Conservation (phyloP, 2,888 invertebrate genomes). For the Oscheius onirici region DNA sequence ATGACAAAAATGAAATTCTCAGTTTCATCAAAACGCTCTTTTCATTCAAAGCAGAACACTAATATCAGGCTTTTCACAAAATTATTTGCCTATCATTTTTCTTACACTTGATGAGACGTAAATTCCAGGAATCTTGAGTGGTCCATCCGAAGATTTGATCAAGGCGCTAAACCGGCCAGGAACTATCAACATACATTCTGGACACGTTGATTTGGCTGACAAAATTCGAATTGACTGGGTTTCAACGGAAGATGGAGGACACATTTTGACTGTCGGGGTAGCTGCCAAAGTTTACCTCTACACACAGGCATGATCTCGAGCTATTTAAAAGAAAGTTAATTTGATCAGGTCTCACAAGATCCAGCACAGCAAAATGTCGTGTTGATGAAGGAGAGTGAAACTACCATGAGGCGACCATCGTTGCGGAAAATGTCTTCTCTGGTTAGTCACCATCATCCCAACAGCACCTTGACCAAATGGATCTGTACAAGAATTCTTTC, state of each 20-base stretch:
- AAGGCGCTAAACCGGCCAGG: conserved; percentile 19
- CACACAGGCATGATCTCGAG: conserved; percentile 80
- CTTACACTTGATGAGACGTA: neutral
- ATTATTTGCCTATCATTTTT: neutral
- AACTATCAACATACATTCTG: conserved; percentile 1
- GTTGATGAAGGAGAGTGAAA: conserved; percentile 78
- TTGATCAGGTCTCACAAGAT: conserved; percentile 80
- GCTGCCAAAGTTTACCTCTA: conserved; percentile 82
- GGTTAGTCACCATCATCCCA: conserved; percentile 41
- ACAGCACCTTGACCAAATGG: conserved; percentile 61
- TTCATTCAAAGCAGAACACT: neutral
- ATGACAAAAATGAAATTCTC: neutral
- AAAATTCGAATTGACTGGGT: conserved; percentile 84
- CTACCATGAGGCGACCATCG: conserved; percentile 55
- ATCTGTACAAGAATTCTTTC: conserved; percentile 63
- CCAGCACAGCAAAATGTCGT: conserved; percentile 92
- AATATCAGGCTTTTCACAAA: neutral
- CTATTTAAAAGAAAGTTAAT: neutral
- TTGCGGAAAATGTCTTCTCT: conserved; percentile 63
- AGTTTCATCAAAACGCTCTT: neutral
- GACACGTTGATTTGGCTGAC: conserved; percentile 40
- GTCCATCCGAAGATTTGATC: conserved; percentile 29
- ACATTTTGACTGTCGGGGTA: conserved; percentile 87
- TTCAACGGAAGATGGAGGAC: conserved; percentile 97
- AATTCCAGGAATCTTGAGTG: conserved; percentile 25